Evolutionary conservation across 2,113 vertebrate species (phyloP).

Genomic region (Trochalopteron elliotii): DNA sequence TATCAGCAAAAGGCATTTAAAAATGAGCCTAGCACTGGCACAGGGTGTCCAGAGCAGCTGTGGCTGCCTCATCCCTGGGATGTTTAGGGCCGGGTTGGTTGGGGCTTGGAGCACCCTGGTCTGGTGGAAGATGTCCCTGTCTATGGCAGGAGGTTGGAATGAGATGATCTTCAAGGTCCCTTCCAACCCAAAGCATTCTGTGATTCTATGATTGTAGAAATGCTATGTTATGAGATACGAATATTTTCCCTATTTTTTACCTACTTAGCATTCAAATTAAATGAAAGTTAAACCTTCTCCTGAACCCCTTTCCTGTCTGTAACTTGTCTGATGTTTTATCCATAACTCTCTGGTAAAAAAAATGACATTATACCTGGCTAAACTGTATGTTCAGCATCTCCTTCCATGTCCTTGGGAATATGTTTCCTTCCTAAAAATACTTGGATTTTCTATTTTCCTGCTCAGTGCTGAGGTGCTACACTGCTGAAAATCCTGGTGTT

Average conservation of each 20-base stretch:
- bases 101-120: fast-evolving
- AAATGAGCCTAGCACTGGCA: not conserved
- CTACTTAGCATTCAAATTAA: not conserved
- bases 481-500: not conserved
- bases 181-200: not conserved
- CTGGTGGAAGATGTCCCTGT: fast-evolving
- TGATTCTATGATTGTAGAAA: not conserved
- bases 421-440: not conserved
- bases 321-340: not conserved
- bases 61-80: not conserved
- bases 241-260: not conserved
- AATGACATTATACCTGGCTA: not conserved
- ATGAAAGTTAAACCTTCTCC: not conserved
- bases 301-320: not conserved
- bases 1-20: not conserved
- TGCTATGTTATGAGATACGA: not conserved
- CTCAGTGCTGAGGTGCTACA: not conserved
- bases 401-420: not conserved
- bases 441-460: not conserved
- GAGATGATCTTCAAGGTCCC: too few species aligned
- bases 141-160: not conserved
- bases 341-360: not conserved
- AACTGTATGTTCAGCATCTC: not conserved
- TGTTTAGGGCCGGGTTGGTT: not conserved
- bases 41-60: not conserved